Evolutionary conservation across 2,797 vertebrate genomes (phyloP), one percentile per base, ranked within the genome.

Genomic region (Picus viridis): DNA sequence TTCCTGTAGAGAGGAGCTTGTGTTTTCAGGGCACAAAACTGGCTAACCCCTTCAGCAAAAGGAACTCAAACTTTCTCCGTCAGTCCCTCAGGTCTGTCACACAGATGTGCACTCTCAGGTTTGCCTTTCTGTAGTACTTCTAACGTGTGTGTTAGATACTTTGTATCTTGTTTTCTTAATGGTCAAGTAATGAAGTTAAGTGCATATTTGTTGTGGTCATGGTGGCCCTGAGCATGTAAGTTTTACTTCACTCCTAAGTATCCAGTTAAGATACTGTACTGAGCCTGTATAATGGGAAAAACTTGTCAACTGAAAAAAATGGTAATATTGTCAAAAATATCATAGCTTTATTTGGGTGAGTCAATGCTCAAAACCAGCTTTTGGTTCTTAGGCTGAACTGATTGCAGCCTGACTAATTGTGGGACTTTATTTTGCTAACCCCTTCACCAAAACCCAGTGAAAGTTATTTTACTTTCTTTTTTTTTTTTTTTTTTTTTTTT

Each of bases 141-240:
- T 22, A 58, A 3, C 0, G 0, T 49, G 32, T 27, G 6, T 0
- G 0, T 61, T 45, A 56, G 45, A 19, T 54, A 15, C 22, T 30
- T 64, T n/a, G 15, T 67, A 19, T 36, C 84, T 34, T n/a, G 30
- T 29, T 0, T 45, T 6, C 20, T 45, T 57, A 65, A 83, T 77
- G 65, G 54, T 76, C 7, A 39, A 41, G 29, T 34, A 56, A 16
- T 2, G 10, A 69, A 85, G 59, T 49, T 68, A 41, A 45, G 26
- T 15, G 22, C 0, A 0, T 32, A 10, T 83, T 45, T 24, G 3
- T 58, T 88, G 51, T 67, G 73, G 8, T 70, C n/a, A 16, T 12
- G 36, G n/a, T 7, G 23, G 49, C 70, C 57, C n/a, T 85, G 4
- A 7, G 83, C 36, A 32, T 2, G 1, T 54, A n/a, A 58, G 16